Evolutionary conservation across 2,797 vertebrate genomes (phyloP).

Genomic region (Intellagama lesueurii): DNA sequence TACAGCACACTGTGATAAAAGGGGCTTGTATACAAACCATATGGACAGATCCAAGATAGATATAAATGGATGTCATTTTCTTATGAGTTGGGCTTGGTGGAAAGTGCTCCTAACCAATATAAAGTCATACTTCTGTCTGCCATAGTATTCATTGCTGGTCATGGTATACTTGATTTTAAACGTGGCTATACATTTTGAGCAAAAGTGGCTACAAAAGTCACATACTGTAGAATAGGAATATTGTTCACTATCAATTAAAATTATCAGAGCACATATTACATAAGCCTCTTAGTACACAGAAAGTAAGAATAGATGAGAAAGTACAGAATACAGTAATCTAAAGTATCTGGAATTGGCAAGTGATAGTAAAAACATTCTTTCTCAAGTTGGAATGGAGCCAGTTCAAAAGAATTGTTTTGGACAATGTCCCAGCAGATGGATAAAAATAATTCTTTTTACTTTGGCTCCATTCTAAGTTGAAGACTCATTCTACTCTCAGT

Average conservation of each 20-base stretch:
- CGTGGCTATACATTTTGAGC: too few species aligned
- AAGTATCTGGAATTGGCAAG: conserved; percentile 4
- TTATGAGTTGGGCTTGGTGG: not conserved
- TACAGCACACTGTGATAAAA: not conserved
- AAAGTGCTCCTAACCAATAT: not conserved
- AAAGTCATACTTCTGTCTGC: not conserved
- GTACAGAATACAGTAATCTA: not conserved
- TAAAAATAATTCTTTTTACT: not conserved
- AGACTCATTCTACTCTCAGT: not conserved
- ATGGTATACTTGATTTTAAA: too few species aligned
- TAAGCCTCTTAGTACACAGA: too few species aligned
- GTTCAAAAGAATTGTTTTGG: not conserved
- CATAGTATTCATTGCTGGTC: too few species aligned
- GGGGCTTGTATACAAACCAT: too few species aligned
- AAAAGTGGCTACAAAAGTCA: not conserved
- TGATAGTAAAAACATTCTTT: too few species aligned
- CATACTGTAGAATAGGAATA: not conserved
- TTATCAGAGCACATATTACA: not conserved
- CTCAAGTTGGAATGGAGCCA: not conserved
- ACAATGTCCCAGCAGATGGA: not conserved
- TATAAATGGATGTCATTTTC: not conserved
- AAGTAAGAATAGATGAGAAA: not conserved
- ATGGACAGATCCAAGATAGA: too few species aligned
- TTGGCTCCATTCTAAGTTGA: not conserved
- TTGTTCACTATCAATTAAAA: not conserved